These are phyloP conservation scores for Eupristina koningsbergeri DNA, from an alignment of 1,140 invertebrate species.

Conservation along the genomic window DNA sequence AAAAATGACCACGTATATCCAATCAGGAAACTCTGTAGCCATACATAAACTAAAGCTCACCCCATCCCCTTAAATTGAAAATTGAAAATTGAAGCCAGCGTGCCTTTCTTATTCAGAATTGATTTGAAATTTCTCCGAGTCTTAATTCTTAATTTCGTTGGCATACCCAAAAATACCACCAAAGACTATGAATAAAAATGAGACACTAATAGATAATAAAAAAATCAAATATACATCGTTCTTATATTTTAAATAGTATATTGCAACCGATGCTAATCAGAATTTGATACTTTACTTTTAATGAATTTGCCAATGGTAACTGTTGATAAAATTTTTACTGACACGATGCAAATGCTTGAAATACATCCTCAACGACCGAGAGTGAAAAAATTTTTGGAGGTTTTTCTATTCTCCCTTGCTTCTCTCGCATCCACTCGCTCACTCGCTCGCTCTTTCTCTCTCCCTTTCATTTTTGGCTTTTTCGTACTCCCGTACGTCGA, in stretches of 20 bases:
- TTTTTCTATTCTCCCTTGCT: not conserved
- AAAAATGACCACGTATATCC: not conserved
- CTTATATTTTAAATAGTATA: too few relatives aligned
- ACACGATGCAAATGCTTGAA: not conserved
- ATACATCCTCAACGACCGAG: not conserved
- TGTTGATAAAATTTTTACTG: not conserved
- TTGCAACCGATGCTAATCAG: too few relatives aligned
- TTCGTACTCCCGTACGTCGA: constrained; percentile 47
- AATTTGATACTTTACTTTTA: too few relatives aligned
- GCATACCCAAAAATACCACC: not conserved
- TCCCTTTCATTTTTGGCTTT: constrained; percentile 5
- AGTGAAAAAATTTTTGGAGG: not conserved
- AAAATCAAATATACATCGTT: too few relatives aligned
- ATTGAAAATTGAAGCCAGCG: not conserved
- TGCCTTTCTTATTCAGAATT: not conserved
- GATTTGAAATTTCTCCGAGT: not conserved
- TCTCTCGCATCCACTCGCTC: not conserved
- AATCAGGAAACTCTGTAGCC: too few relatives aligned
- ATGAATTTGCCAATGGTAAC: too few relatives aligned
- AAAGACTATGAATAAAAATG: not conserved
- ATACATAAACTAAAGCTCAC: not conserved
- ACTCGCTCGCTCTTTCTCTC: not conserved
- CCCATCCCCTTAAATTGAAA: too few relatives aligned
- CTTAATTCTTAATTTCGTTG: not conserved
- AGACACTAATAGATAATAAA: not conserved